These are phyloP conservation scores for Hyla sarda DNA, from an alignment of 2,113 vertebrate genomes.

Conservation along the genomic window DNA sequence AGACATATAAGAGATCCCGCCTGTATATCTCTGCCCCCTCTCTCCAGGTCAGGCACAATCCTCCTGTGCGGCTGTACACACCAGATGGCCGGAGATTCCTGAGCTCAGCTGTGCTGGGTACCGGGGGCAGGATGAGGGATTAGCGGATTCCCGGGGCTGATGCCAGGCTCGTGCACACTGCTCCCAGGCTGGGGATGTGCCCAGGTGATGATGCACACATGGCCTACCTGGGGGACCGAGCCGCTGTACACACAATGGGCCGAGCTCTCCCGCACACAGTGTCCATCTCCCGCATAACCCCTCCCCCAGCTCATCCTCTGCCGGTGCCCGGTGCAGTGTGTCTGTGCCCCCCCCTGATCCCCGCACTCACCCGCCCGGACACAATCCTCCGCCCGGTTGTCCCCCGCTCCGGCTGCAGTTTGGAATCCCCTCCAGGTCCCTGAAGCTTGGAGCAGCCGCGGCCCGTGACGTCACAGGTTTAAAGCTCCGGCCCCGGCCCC, in stretches of 20 bases:
- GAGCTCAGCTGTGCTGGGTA: constrained; percentile 18
- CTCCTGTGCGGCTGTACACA: neutral
- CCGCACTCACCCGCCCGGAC: neutral
- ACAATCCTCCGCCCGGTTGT: too few species aligned
- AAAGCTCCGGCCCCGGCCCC: constrained; percentile 33
- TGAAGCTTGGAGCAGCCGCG: constrained; percentile 43
- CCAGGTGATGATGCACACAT: neutral
- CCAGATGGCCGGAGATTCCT: constrained; percentile 21
- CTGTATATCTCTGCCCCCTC: too few species aligned
- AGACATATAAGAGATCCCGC: too few species aligned
- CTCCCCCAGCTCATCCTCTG: constrained; percentile 30
- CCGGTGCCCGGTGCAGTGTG: constrained; percentile 38
- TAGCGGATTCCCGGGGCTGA: neutral
- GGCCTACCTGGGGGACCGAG: too few species aligned
- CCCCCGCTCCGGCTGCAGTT: neutral
- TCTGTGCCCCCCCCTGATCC: neutral
- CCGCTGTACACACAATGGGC: constrained; percentile 38
- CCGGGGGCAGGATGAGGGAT: neutral
- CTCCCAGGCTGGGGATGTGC: too few species aligned
- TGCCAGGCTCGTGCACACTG: neutral
- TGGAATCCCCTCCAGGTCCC: constrained; percentile 26
- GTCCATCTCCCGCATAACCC: constrained; percentile 35
- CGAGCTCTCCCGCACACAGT: constrained; percentile 5
- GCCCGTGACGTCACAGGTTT: constrained; percentile 50
- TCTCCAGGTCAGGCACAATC: too few species aligned